phyloP scores from a whole-genome alignment of 2,888 invertebrate species.

The Plagodis dolabraria region DNA sequence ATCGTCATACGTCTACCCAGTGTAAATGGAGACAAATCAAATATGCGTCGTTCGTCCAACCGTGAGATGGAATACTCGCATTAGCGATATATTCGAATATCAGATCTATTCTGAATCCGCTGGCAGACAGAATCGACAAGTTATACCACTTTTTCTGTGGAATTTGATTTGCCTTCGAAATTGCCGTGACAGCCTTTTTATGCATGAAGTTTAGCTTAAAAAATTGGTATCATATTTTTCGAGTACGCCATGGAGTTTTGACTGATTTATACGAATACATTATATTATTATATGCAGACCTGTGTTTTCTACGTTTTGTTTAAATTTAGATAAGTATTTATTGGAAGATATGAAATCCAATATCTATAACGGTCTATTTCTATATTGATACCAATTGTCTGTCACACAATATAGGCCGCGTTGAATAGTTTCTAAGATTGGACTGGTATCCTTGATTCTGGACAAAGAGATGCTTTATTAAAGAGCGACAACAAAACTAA shows the following conservation, averaged over 20 bases:
- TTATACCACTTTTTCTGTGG: slow-evolving; percentile 54
- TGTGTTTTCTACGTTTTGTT: no score
- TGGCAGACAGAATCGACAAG: slow-evolving; percentile 56
- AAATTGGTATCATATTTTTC: slow-evolving; percentile 27
- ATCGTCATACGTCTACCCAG: slow-evolving; percentile 43
- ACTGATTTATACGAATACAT: slow-evolving; percentile 20
- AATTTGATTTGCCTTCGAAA: slow-evolving; percentile 49
- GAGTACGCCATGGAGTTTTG: slow-evolving; percentile 21
- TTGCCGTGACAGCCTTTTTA: slow-evolving; percentile 41
- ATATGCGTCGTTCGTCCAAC: slow-evolving; percentile 77
- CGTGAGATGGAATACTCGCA: slow-evolving; percentile 78
- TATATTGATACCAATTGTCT: no score
- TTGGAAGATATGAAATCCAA: no score
- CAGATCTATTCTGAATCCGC: slow-evolving; percentile 59
- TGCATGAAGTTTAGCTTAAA: slow-evolving; percentile 27
- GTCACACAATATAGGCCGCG: no score
- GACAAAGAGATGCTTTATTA: slow-evolving; percentile 45
- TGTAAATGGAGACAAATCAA: slow-evolving; percentile 81
- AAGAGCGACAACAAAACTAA: slow-evolving; percentile 49
- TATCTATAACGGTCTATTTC: no score
- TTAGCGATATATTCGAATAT: slow-evolving; percentile 65
- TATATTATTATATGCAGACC: slow-evolving; percentile 12
- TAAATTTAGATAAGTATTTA: no score
- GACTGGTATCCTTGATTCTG: slow-evolving; percentile 39
- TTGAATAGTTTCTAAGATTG: neutral